A percentile compares a stretch with the other conserved stretches of the same genome.
Conservation (phyloP, 2,797 vertebrate species). For the Cichlasoma orientale region DNA sequence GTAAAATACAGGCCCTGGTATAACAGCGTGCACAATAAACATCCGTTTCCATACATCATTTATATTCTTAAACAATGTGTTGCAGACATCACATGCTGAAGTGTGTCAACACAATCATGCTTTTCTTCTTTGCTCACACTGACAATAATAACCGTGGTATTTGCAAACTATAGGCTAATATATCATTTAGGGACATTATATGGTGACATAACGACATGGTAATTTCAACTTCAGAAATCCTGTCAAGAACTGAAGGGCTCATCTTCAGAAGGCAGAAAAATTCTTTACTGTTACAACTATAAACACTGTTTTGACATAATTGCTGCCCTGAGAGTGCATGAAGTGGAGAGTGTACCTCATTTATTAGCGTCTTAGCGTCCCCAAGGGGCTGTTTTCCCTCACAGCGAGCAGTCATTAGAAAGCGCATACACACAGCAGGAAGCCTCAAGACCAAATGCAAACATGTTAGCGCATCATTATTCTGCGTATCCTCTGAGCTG, state of each 20-base stretch:
- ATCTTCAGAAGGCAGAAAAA: constrained; percentile 44
- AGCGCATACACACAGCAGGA: constrained; percentile 54
- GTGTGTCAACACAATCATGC: constrained; percentile 35
- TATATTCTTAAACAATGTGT: constrained; percentile 4
- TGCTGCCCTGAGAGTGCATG: constrained; percentile 54
- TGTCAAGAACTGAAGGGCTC: constrained; percentile 36
- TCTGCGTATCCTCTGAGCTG: constrained; percentile 19
- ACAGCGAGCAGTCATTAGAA: constrained; percentile 59
- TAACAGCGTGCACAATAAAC: neutral
- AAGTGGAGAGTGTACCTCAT: constrained; percentile 57
- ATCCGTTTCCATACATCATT: neutral
- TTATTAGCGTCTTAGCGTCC: constrained; percentile 60
- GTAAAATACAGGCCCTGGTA: neutral
- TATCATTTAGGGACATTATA: constrained; percentile 48
- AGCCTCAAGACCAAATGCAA: constrained; percentile 54
- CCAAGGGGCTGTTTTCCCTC: constrained; percentile 47
- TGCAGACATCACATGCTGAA: constrained; percentile 15
- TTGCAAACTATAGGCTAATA: constrained; percentile 46
- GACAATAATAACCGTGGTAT: constrained; percentile 38
- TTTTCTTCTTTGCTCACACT: constrained; percentile 17
- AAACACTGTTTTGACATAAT: constrained; percentile 72
- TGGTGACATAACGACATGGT: constrained; percentile 45
- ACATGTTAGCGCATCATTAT: constrained; percentile 42
- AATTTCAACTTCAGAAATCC: constrained; percentile 63
- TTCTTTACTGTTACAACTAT: constrained; percentile 44